Evolutionary conservation across 1,140 invertebrate genomes (phyloP).

Genomic region (Sycophaga agraensis): DNA sequence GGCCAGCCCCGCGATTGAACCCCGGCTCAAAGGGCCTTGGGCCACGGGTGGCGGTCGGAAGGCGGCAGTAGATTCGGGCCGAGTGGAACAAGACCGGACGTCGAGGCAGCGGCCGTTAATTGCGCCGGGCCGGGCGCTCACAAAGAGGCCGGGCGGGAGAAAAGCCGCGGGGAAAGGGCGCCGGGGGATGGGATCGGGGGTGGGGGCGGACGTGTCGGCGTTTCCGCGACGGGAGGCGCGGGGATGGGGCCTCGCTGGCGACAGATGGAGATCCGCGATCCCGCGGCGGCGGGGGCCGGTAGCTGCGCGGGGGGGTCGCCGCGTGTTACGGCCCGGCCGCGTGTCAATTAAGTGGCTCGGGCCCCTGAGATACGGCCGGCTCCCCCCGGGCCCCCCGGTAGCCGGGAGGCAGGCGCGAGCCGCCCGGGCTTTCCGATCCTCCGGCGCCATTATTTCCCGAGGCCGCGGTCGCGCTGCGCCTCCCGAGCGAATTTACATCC

Average conservation of each 20-base stretch:
- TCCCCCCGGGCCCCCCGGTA: neutral
- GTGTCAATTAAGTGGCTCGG: slow-evolving; percentile 58
- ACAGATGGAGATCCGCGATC: slow-evolving; percentile 54
- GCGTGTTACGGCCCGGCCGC: slow-evolving; percentile 55
- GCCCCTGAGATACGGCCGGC: slow-evolving; percentile 55
- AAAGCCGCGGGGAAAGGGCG: too few species aligned
- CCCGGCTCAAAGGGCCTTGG: too few species aligned
- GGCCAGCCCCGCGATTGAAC: too few species aligned
- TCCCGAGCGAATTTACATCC: too few species aligned
- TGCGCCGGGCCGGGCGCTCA: too few species aligned
- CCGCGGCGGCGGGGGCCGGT: slow-evolving; percentile 31
- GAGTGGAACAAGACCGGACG: neutral
- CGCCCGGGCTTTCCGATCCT: too few species aligned
- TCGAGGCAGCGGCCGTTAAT: neutral
- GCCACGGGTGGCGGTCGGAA: too few species aligned
- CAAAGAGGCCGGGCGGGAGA: too few species aligned
- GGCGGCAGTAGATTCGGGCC: too few species aligned
- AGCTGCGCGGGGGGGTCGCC: slow-evolving; percentile 48
- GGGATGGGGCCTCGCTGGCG: slow-evolving; percentile 12
- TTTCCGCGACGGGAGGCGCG: slow-evolving; percentile 36
- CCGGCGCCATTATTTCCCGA: too few species aligned
- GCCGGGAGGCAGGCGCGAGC: neutral
- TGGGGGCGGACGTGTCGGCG: slow-evolving; percentile 31
- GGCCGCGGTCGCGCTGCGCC: too few species aligned
- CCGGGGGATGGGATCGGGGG: too few species aligned